A percentile compares a stretch with the other conserved stretches of the same genome.
phyloP scores from a whole-genome alignment of 1,140 invertebrate species.

The Drosophila pseudoobscura region DNA sequence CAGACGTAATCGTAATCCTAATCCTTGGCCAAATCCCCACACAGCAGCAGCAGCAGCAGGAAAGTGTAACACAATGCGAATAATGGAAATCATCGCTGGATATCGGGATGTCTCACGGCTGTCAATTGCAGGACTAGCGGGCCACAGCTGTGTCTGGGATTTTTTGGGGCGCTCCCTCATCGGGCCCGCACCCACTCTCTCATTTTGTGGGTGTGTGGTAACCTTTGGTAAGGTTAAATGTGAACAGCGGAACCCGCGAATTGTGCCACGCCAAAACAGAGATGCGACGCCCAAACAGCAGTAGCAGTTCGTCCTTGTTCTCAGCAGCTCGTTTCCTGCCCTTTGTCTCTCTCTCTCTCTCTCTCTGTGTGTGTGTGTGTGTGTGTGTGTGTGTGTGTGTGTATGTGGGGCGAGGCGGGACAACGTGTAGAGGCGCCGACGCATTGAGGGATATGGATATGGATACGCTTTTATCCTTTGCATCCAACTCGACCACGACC shows the following conservation, averaged over 20 bases:
- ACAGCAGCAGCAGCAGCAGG: not conserved
- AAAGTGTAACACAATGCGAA: constrained; percentile 32
- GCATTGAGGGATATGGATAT: constrained; percentile 50
- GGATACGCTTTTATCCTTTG: constrained; percentile 58
- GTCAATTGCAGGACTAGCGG: constrained; percentile 22
- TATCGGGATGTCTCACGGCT: constrained; percentile 48
- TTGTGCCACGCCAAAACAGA: constrained; percentile 58
- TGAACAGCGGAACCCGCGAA: constrained; percentile 60
- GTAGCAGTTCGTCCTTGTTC: not conserved
- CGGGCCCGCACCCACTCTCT: constrained; percentile 26
- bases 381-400: constrained; percentile 16
- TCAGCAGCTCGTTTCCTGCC: constrained; percentile 43
- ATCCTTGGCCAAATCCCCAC: constrained; percentile 24
- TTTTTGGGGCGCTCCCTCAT: constrained; percentile 16
- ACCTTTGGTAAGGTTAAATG: constrained; percentile 78
- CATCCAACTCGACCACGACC: constrained; percentile 42
- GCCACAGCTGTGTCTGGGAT: constrained; percentile 6
- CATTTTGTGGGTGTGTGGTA: constrained; percentile 36
- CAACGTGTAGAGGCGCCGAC: constrained; percentile 56
- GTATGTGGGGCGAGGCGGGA: constrained; percentile 16
- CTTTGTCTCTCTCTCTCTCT: constrained; percentile 17
- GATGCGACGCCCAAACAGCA: not conserved
- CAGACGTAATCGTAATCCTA: constrained; percentile 31
- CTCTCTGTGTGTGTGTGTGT: constrained; percentile 10
- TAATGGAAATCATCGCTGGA: constrained; percentile 51